Percentiles rank a stretch among this genome's conserved stretches.
Conservation (phyloP, 2,797 vertebrate species). For the Macrochelys suwanniensis region DNA sequence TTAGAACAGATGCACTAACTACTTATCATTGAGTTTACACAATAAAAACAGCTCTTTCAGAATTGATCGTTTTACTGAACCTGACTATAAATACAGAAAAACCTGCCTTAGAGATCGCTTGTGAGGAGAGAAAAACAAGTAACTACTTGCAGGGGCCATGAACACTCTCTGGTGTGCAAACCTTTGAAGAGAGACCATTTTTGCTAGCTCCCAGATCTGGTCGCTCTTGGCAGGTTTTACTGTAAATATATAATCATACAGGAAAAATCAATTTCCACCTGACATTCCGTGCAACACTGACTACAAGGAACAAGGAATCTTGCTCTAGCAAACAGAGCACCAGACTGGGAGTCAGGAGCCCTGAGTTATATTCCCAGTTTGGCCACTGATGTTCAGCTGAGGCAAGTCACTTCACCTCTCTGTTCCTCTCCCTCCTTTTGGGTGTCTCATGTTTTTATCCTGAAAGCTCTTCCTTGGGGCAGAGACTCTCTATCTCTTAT, state of each 20-base stretch:
- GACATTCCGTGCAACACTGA: no score
- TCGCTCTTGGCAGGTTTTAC: no score
- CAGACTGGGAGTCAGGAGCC: neutral
- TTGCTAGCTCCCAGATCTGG: no score
- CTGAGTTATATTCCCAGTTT: neutral
- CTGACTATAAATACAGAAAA: neutral
- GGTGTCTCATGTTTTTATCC: neutral
- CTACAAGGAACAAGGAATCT: no score
- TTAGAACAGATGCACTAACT: neutral
- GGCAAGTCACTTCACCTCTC: neutral
- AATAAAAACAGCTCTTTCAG: neutral
- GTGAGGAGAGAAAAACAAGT: no score
- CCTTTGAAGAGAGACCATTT: neutral
- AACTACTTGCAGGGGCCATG: no score
- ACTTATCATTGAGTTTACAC: neutral
- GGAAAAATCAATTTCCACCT: no score
- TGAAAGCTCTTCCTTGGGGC: neutral
- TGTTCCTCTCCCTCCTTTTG: neutral
- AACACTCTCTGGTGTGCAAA: no score
- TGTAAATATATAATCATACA: neutral
- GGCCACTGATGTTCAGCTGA: no score
- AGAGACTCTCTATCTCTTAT: neutral
- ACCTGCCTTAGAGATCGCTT: no score
- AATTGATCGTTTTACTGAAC: neutral
- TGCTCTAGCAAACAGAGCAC: fast-evolving